These are phyloP conservation scores for Eulimnadia texana DNA, from an alignment of 1,140 invertebrate species.

Conservation along the genomic window DNA sequence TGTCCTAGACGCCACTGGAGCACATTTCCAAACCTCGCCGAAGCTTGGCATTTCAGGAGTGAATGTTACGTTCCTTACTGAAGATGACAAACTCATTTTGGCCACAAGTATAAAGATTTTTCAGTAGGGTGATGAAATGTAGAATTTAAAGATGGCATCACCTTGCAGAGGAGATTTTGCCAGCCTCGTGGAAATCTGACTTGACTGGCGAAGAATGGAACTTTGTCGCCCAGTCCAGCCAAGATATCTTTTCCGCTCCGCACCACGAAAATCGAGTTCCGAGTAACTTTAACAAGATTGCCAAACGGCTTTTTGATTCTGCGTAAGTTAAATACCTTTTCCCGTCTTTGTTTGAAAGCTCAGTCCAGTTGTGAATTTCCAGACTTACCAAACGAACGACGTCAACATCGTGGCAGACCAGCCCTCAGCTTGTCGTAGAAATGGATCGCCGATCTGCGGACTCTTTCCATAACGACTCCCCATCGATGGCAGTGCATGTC, in stretches of 20 bases:
- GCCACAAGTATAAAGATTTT: background rate
- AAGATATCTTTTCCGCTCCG: slow-evolving; percentile 16
- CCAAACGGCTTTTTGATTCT: slow-evolving; percentile 15
- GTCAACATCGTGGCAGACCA: slow-evolving; percentile 11
- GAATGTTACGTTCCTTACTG: slow-evolving; percentile 16
- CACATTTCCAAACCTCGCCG: slow-evolving; percentile 1
- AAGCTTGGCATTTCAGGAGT: slow-evolving; percentile 15
- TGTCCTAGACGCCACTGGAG: slow-evolving; percentile 8
- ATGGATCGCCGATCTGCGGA: slow-evolving; percentile 15
- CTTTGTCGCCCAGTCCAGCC: slow-evolving; percentile 8
- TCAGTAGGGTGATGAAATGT: background rate
- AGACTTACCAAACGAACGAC: slow-evolving; percentile 12
- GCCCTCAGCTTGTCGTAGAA: slow-evolving; percentile 9
- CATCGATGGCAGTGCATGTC: slow-evolving; percentile 14
- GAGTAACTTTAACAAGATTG: slow-evolving; percentile 11
- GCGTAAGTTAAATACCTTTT: background rate
- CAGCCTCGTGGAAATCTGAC: slow-evolving; percentile 16
- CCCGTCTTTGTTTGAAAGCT: background rate
- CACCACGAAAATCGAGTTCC: background rate
- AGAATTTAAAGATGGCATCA: background rate
- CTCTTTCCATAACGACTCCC: slow-evolving; percentile 16
- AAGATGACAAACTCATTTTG: slow-evolving; percentile 15
- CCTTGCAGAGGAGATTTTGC: slow-evolving; percentile 12
- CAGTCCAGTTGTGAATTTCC: background rate
- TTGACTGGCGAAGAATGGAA: slow-evolving; percentile 16